Conservation (phyloP, 2,797 vertebrate species). For the Sebastes hubbsi region DNA sequence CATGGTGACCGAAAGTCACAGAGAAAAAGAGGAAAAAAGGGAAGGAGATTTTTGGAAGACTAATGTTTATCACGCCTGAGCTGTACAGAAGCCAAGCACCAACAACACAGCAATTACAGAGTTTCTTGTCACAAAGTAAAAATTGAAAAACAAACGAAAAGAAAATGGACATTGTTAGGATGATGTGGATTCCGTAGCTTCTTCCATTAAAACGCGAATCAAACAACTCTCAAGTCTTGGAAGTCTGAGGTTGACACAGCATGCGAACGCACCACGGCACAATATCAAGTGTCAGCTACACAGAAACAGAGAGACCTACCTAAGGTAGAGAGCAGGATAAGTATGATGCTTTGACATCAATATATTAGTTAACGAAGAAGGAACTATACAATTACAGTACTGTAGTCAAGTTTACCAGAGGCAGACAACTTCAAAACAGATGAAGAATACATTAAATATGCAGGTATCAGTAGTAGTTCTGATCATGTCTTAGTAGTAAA, state of each 20-base stretch:
- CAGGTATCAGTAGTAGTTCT: neutral
- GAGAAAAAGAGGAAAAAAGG: neutral
- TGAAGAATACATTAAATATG: slow-evolving; percentile 2
- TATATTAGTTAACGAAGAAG: neutral
- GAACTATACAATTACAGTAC: neutral
- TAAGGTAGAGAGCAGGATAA: neutral
- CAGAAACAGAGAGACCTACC: neutral
- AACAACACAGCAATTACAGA: neutral
- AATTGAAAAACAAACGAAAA: neutral
- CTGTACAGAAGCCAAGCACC: neutral
- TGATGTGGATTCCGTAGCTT: neutral
- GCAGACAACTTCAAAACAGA: neutral
- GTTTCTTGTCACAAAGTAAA: neutral
- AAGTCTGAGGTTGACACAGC: neutral
- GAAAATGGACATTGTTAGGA: neutral
- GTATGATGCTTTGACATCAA: neutral
- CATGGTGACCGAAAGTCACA: slow-evolving; percentile 9
- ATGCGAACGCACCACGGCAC: neutral
- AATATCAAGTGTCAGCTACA: neutral
- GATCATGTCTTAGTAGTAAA: neutral
- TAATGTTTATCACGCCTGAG: neutral
- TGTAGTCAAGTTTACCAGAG: neutral
- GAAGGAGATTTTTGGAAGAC: neutral
- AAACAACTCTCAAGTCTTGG: neutral
- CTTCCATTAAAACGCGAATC: neutral